Conservation (phyloP, 92 coral and sea anemone genomes). For the Zoanthus solanderi region DNA sequence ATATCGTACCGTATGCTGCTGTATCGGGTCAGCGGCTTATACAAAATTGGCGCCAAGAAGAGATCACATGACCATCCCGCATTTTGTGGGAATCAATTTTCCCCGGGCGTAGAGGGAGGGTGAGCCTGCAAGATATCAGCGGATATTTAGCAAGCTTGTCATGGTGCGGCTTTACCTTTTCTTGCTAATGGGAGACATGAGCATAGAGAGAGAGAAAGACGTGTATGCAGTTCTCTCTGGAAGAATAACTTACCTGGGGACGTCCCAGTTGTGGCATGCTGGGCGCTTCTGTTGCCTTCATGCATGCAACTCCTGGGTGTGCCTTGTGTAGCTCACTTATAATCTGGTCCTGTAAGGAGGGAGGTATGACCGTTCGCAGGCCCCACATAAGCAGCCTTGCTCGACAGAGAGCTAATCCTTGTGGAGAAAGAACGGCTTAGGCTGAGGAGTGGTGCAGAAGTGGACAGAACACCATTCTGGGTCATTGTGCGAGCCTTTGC, state of each 20-base stretch:
- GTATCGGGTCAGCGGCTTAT: no score
- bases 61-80: no score
- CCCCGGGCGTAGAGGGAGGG: no score
- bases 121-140: no score
- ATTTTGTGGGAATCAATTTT: no score
- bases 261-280: neutral
- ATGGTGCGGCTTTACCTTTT: neutral
- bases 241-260: neutral
- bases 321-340: neutral
- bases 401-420: neutral
- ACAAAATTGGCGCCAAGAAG: no score
- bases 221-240: neutral
- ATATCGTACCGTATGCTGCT: no score
- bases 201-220: neutral
- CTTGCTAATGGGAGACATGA: neutral
- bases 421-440: neutral
- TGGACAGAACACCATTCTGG: neutral
- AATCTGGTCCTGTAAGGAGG: neutral
- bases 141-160: neutral
- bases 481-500: neutral
- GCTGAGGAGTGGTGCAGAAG: neutral
- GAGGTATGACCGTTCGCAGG: constrained; percentile 44
- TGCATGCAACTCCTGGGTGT: neutral
- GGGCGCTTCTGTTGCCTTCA: neutral
- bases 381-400: constrained; percentile 48